Base-by-base conservation (phyloP, 2,113 vertebrate species). In the Benitochromis conjunctus region DNA sequence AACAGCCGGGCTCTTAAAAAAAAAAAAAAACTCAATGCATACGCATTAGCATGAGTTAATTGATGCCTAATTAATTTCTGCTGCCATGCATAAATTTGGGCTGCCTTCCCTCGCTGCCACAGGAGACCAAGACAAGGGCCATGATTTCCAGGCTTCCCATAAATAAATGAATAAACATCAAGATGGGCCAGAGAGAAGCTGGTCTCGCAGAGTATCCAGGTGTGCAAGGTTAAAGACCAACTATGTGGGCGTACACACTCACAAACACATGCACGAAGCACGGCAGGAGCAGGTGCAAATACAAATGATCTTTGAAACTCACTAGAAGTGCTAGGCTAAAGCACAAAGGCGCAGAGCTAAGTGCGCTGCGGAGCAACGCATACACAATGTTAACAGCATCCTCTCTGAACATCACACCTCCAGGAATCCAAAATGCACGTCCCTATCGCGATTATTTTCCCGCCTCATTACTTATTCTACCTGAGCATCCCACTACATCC, bases 21-120 rank as follows among this genome's bases (percentile, higher is more conserved):
- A 89, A 93, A 90, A 94, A 93, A 85, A 90, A 91, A 91, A 82
- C 88, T 85, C 90, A 93, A 91, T 94, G 94, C 94, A 94, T 87
- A 93, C 94, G 88, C 95, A 97, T 97, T 96, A 96, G 96, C 96
- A 96, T 95, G 94, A 96, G 96, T 94, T 96, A 96, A 97, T 96
- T 96, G 95, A 96, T 96, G 95, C 96, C 96, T 96, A 96, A 96
- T 97, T 96, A 96, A 96, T 96, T 96, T 96, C 94, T 94, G 95
- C 95, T 96, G 95, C 94, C 95, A 96, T 95, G 96, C 95, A 96
- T 96, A 96, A 93, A 96, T 96, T 95, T 88, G 90, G 93, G 91
- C 90, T 85, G 91, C 91, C 76, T 92, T 93, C 87, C 76, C 89
- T 90, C 41, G 4, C 79, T 88, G 91, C 94, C 94, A 92, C 92